Evolutionary conservation across 64 coral and sea anemone genomes (phyloP), one percentile per base, ranked within the genome.

Genomic region (Trachythela sp.): DNA sequence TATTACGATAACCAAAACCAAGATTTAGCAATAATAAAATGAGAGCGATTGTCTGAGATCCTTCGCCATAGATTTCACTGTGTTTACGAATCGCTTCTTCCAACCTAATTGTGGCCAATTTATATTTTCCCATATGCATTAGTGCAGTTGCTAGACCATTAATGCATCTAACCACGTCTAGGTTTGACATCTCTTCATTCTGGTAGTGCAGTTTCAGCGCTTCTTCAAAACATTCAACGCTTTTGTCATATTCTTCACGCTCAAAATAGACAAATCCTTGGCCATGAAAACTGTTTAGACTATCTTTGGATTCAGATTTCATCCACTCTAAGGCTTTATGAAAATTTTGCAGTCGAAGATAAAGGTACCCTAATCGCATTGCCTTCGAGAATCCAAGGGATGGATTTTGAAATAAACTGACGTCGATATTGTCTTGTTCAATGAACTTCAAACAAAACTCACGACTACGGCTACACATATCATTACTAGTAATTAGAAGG

Each of bases 151-250:
- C 75, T 80, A 80, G 15, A 80, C 10, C 20, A 3, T 15, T 36
- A 37, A 22, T 8, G 30, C 9, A 15, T 35, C 13, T 18, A 37
- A 17, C 3, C 30, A 36, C 33, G 75, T 39, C 1, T 38, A 37
- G 33, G 35, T 29, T 34, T 80, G 37, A 80, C 31, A 13, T 80
- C 75, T 80, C 34, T 39, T 80, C 75, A 80, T 80, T 80, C 26
- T 5, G 20, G 56, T 64, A 64, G 35, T 80, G 37, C 15, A 77
- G 7, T 15, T 27, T 36, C 20, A 80, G 75, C 0, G 75, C 75
- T 6, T 80, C 35, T 80, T 80, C 4, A 35, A 80, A 80, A 80
- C 2, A 80, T 80, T 80, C 75, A 80, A 80, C 37, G 37, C 75
- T 80, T 29, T 80, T 80, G 9, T 15, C 75, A 37, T 38, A 36